Evolutionary conservation across 2,113 vertebrate species (phyloP).

Genomic region (Uria lomvia): DNA sequence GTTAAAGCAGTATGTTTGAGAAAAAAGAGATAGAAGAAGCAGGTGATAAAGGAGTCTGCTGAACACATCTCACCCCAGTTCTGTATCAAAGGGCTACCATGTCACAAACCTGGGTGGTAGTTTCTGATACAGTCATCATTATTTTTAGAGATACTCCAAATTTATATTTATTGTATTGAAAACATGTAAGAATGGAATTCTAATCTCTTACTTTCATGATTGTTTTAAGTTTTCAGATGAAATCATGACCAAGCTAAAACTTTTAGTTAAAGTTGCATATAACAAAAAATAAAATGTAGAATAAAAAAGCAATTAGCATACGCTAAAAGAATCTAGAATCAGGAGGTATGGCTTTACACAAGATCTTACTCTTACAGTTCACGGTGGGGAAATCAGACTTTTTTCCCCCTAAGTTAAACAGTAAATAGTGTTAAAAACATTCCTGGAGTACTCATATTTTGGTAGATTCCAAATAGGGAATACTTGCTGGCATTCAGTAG

Average conservation of each 20-base stretch:
- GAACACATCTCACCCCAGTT: not conserved
- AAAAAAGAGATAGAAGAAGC: not conserved
- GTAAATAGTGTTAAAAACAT: not conserved
- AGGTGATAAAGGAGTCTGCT: not conserved
- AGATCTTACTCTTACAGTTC: not conserved
- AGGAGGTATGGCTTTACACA: not conserved
- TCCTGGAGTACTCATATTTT: not conserved
- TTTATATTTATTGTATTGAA: not conserved
- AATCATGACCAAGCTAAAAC: not conserved
- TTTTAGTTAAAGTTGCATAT: not conserved
- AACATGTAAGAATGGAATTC: not conserved
- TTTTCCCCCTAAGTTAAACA: not conserved
- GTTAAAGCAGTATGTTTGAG: not conserved
- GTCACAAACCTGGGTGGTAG: not conserved
- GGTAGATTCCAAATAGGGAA: not conserved
- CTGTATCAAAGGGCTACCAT: not conserved
- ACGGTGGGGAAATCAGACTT: accelerated
- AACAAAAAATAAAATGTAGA: not conserved
- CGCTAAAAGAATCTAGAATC: not conserved
- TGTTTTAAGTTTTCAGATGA: not conserved
- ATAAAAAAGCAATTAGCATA: not conserved
- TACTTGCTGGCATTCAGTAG: not conserved
- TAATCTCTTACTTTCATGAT: not conserved
- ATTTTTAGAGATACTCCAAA: not conserved
- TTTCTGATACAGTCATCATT: not conserved